Base-by-base conservation (phyloP, 2,797 vertebrate genomes). In the Epinephelus awoara region DNA sequence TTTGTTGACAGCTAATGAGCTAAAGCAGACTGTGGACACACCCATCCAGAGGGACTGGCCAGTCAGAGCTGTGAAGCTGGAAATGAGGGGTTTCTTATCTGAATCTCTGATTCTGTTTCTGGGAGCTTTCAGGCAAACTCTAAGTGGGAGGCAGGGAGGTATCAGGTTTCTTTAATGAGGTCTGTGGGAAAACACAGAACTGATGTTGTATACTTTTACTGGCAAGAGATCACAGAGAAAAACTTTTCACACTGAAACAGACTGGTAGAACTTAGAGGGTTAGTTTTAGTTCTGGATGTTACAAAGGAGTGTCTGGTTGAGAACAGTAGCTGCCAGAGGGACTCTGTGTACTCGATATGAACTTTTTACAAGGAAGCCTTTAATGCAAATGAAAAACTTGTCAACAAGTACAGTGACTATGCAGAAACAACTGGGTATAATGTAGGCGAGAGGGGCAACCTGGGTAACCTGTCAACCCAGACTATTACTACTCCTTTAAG, bases 1-100 rank as follows among this genome's bases (percentile, higher is more conserved):
- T 84, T 69, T 83, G 79, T 75, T 83, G 79, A 83, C 82, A 87
- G 82, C 55, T 66, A 75, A 72, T 79, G 81, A 89, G 58, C 63
- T 54, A 21, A 42, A 85, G 50, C 87, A 80, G 86, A 63, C 56
- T 2, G 8, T 2, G n/a, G 42, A 55, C 55, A 23, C 73, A 51
- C 86, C 86, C 85, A 58, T 18, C 51, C 64, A 49, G 50, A 62
- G n/a, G 18, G 21, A 68, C 19, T 3, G n/a, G 52, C 75, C 76
- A 83, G 79, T 71, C 62, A 72, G 15, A 79, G 9, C 6, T 4
- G 27, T 19, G 38, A 58, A 62, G n/a, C 34, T 63, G 40, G 49
- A 56, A 67, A 71, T 5, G 7, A 55, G 25, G 18, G 19, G 9
- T 38, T 75, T 75, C 29, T 52, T 19, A 12, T 72, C 29, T 64